Base-by-base conservation (phyloP, 2,888 invertebrate species). In the Diploptera punctata region DNA sequence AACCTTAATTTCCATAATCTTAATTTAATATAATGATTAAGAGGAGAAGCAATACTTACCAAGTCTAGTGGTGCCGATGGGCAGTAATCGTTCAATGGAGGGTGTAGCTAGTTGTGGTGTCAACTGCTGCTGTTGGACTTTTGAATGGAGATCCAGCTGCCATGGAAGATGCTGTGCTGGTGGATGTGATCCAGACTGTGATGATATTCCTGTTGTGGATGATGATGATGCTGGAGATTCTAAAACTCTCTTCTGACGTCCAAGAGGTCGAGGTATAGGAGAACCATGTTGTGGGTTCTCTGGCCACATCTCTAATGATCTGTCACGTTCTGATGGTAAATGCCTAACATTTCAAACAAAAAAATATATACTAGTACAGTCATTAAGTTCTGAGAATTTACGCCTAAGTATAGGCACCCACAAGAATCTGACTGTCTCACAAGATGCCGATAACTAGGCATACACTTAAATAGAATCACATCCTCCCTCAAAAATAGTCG, bases 211-310 rank as follows among this genome's bases (percentile, higher is more conserved):
- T 44, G 44, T n/a, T 0, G 65, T 78, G 43, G 76, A 76, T 24
- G 77, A 76, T n/a, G 77, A 75, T 9, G 77, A 76, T 47, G 77
- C 67, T 0, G 79, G 79, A 69, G 83, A 83, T 43, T 85, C 86
- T 68, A 82, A 82, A 26, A 89, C 87, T 72, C 88, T 86, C 81
- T 90, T 91, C 79, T 89, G 89, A 62, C 88, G 88, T 75, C 89
- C 90, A 26, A 90, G 81, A 52, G 89, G 85, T 74, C 87, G 87
- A 1, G 86, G 85, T 10, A 87, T 81, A 18, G 80, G 76, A 1
- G 80, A 79, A n/a, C 75, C 75, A n/a, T 85, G 85, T 0, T 84
- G 84, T 0, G 83, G 81, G 72, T 84, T 84, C 26, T 79, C 83
- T 79, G 65, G 81, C 81, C 76, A 81, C 70, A 57, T 61, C 21